Base-by-base conservation (phyloP, 2,888 invertebrate genomes). In the Lymantria monacha region DNA sequence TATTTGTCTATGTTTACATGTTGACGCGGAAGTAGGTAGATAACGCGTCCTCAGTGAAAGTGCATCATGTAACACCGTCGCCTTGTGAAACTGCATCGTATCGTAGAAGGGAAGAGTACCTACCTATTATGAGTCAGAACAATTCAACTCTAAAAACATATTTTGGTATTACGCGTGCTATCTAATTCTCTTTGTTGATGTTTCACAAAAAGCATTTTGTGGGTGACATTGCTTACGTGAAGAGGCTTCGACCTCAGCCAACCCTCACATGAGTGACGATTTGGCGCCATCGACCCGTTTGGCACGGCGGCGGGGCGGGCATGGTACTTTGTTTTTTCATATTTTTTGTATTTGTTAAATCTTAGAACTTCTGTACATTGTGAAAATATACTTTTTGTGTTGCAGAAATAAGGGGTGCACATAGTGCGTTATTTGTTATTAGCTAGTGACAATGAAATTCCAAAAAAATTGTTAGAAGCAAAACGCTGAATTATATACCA, bases 271-370 rank as follows among this genome's bases (percentile, higher is more conserved):
- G 69, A 66, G 68, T 87, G 88, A 89, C 90, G 88, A 90, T 88
- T 85, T 91, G 85, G 89, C 91, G 91, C 90, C 91, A 91, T 90
- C 90, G 88, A 90, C 89, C 90, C 86, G 87, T 84, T 85, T 87
- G 87, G 77, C 83, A 76, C 80, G 69, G 72, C 78, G 80, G 77
- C 78, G 80, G 77, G 81, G 79, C 86, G 82, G 77, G 81, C 84
- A 82, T 83, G 80, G 76, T 70, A 78, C 77, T 44, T 44, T 60
- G 63, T 73, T 69, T 70, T 61, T 57, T 80, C 81, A 78, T 79
- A 81, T 83, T 75, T 46, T 68, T 59, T 53, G 72, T 66, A 74
- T 73, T 67, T 79, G 79, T 72, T 76, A 78, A 81, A 75, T 76
- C 79, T 74, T 75, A 73, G 67, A 75, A 66, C 74, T 79, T 22